Evolutionary conservation across 1,140 invertebrate species (phyloP).

Genomic region (Vollenhovia emeryi): DNA sequence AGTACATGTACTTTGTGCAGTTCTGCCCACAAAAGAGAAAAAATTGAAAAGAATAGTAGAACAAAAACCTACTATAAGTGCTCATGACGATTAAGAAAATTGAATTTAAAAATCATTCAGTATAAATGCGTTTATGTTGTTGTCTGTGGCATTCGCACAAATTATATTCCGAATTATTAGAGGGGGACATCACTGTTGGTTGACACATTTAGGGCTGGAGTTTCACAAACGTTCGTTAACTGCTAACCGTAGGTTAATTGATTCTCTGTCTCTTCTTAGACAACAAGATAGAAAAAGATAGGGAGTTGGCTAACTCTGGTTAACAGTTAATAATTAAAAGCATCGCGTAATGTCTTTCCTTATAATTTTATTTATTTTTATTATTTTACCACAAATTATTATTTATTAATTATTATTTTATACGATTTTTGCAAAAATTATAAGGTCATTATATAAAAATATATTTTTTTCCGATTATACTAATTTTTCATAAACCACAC

Average conservation of each 20-base stretch:
- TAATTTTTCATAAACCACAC: background rate
- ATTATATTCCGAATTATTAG: background rate
- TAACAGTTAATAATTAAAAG: too few relatives aligned
- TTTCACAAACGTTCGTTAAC: too few relatives aligned
- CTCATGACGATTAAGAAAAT: background rate
- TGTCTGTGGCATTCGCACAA: background rate
- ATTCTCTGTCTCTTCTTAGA: too few relatives aligned
- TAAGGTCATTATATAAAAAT: background rate
- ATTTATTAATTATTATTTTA: too few relatives aligned
- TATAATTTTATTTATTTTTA: too few relatives aligned
- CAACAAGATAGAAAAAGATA: too few relatives aligned
- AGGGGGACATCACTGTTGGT: background rate
- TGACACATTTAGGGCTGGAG: too few relatives aligned
- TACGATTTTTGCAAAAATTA: background rate
- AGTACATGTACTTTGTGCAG: constrained; percentile 8
- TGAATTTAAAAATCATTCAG: background rate
- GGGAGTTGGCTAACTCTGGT: too few relatives aligned
- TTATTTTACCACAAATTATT: background rate
- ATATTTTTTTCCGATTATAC: background rate
- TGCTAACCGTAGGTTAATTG: too few relatives aligned
- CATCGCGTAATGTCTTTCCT: background rate
- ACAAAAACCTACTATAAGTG: background rate
- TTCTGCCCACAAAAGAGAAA: background rate
- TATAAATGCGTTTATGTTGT: background rate
- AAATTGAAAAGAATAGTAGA: background rate